Evolutionary conservation across 2,797 vertebrate species (phyloP).

Genomic region (Diplodus puntazzo): DNA sequence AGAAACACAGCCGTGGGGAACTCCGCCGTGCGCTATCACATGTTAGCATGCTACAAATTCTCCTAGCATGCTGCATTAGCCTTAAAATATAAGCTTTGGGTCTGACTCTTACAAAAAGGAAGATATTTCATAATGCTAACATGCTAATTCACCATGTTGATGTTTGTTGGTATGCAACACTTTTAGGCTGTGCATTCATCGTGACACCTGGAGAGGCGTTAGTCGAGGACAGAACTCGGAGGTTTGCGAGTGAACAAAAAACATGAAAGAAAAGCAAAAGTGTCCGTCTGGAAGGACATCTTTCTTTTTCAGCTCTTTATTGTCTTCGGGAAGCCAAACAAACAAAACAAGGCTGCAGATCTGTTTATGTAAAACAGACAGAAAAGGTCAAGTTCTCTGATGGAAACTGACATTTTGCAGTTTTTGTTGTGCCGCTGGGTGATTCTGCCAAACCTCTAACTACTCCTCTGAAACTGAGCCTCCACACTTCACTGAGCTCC

Average conservation of each 20-base stretch:
- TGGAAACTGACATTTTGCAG: constrained; percentile 24
- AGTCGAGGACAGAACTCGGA: too few relatives aligned
- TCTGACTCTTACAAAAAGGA: not conserved
- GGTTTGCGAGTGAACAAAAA: too few relatives aligned
- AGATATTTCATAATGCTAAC: not conserved
- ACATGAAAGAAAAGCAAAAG: not conserved
- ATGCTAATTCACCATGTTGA: not conserved
- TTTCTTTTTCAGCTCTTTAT: not conserved
- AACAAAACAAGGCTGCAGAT: not conserved
- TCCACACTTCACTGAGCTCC: not conserved
- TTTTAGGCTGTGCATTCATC: not conserved
- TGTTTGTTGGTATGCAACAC: not conserved
- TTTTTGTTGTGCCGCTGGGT: not conserved
- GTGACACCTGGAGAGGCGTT: too few relatives aligned
- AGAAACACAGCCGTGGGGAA: not conserved
- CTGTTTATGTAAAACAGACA: not conserved
- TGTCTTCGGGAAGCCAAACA: not conserved
- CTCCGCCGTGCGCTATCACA: not conserved
- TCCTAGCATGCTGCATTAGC: too few relatives aligned
- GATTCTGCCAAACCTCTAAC: constrained; percentile 10
- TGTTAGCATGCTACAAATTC: too few relatives aligned
- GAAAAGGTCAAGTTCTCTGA: constrained; percentile 30
- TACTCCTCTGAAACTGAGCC: not conserved
- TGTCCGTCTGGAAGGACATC: not conserved
- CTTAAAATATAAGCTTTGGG: not conserved